Conservation (phyloP, 2,797 vertebrate species). For the Eulemur coronatus region DNA sequence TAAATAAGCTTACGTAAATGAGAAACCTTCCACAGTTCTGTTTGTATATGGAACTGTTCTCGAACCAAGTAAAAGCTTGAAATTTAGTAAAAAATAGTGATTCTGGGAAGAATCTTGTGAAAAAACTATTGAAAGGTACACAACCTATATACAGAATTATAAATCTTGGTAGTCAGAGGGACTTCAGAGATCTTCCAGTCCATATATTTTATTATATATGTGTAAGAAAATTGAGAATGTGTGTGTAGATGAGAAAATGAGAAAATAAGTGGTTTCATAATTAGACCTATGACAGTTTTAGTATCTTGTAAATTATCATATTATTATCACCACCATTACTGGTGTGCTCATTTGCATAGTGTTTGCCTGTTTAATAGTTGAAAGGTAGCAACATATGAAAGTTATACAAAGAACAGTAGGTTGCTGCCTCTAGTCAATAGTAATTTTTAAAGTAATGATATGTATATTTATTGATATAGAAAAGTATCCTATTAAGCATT, state of each 20-base stretch:
- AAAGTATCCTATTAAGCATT: background rate
- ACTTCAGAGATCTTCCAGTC: background rate
- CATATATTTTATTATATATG: background rate
- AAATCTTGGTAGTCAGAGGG: background rate
- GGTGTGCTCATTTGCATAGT: background rate
- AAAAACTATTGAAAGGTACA: background rate
- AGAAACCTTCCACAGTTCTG: background rate
- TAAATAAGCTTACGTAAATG: background rate
- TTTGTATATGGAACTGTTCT: background rate
- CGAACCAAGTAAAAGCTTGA: background rate
- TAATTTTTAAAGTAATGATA: background rate
- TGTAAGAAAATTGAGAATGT: background rate
- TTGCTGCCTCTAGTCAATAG: background rate
- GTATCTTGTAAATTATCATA: background rate
- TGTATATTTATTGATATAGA: background rate
- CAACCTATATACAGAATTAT: background rate
- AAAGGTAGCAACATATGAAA: background rate
- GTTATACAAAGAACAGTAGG: background rate
- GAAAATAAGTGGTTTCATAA: background rate
- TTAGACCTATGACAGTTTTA: background rate
- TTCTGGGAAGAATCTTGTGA: background rate
- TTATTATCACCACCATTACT: background rate
- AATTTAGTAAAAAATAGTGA: background rate
- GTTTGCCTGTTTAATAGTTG: conserved; percentile 12
- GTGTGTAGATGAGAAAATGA: background rate